Base-by-base conservation (phyloP, 2,797 vertebrate genomes). In the Chrysocyon brachyurus region DNA sequence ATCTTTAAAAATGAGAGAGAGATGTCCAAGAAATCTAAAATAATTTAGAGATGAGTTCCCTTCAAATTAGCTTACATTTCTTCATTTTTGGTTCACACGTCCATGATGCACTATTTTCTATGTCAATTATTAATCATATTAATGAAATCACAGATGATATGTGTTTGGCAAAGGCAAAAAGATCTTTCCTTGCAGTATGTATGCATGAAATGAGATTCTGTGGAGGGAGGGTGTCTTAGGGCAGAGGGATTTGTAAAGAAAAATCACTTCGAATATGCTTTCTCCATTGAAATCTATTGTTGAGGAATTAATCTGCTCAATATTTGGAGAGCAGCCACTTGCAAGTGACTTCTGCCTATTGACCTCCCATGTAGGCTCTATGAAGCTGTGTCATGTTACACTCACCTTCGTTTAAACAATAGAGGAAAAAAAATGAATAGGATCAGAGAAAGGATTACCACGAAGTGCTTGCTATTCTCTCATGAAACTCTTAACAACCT, bases 11-110 rank as follows among this genome's bases (percentile, higher is more conserved):
- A 68, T 10, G 21, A 31, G 14, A 93, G 15, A 31, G 14, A 93
- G 15, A 70, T 22, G 8, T 28, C 22, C 70, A 81, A 75, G 22
- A 92, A 91, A 73, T 75, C 22, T 66, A 81, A 52, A 93, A 92
- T 54, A 79, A 87, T 82, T 87, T 24, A 31, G 22, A 36, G 96
- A 57, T 2, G 64, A 46, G 16, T 73, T 96, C 96, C 52, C 87
- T 96, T 95, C 59, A 94, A 72, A 90, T 64, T 77, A 90, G 72
- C 21, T 92, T 94, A 56, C 59, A 81, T 79, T 70, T 97, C 82
- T 94, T 92, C n/a, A 1, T 64, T 88, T 95, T 94, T 10, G n/a
- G 3, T 93, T 88, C 19, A 49, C 19, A 56, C 8, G 7, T 94
- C 88, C 26, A 28, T 46, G 22, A 54, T 95, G 73, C 33, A 87